Evolutionary conservation across 2,113 vertebrate species (phyloP).

Genomic region (Lontra canadensis): DNA sequence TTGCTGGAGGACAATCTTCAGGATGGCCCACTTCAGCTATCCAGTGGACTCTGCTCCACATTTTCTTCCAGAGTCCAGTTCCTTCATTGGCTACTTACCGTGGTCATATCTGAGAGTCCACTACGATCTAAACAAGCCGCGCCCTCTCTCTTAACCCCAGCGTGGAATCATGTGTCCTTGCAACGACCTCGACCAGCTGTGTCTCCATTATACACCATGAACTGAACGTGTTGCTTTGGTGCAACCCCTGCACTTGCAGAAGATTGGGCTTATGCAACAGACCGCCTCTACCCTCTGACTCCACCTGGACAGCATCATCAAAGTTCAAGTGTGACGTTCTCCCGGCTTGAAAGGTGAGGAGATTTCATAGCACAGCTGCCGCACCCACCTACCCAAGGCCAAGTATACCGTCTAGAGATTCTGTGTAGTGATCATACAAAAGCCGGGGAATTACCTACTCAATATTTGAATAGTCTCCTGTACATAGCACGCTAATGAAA

Average conservation of each 20-base stretch:
- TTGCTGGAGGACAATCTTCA: neutral
- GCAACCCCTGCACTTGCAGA: neutral
- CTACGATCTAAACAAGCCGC: neutral
- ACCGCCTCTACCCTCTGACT: neutral
- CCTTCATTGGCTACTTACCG: neutral
- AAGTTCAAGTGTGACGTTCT: neutral
- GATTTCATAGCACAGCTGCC: no score
- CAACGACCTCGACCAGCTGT: neutral
- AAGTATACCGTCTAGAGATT: neutral
- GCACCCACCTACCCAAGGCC: neutral
- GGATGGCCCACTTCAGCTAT: neutral
- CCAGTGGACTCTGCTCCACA: neutral
- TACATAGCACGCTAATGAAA: neutral
- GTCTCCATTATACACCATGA: neutral
- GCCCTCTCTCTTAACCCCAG: neutral
- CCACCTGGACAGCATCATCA: neutral
- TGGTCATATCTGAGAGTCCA: neutral
- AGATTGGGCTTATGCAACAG: neutral
- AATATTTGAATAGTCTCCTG: neutral
- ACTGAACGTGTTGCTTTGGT: neutral
- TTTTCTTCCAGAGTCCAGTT: neutral
- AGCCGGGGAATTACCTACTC: neutral
- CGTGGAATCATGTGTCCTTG: neutral
- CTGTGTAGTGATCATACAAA: neutral
- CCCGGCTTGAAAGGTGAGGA: neutral